Percentiles rank a stretch among this genome's conserved stretches.
Conservation (phyloP, 2,113 vertebrate genomes). For the Cheilinus undulatus region DNA sequence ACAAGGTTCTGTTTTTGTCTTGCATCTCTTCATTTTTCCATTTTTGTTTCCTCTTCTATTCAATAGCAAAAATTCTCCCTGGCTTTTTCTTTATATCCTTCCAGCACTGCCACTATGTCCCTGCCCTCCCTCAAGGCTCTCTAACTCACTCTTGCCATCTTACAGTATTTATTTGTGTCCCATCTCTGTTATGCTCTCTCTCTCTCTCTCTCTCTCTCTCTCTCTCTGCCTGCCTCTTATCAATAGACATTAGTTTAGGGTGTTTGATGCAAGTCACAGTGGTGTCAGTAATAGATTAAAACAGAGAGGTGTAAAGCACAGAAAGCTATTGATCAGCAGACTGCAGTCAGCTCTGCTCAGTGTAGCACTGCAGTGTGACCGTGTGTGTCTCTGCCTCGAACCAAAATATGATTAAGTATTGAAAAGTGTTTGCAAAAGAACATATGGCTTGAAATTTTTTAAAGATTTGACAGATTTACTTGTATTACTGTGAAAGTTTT, state of each 20-base stretch:
- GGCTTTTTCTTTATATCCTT: neutral
- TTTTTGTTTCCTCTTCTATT: neutral
- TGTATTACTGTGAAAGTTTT: too few relatives aligned
- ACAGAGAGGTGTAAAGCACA: slow-evolving; percentile 37
- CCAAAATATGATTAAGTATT: neutral
- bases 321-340: slow-evolving; percentile 48
- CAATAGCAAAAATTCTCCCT: neutral
- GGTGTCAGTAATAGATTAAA: slow-evolving; percentile 59
- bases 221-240: slow-evolving; percentile 22
- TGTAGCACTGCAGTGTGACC: slow-evolving; percentile 22
- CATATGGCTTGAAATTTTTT: too few relatives aligned
- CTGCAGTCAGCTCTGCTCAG: slow-evolving; percentile 29
- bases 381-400: neutral
- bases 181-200: neutral
- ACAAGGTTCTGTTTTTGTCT: neutral
- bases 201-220: neutral
- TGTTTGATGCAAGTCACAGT: slow-evolving; percentile 49
- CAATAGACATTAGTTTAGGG: slow-evolving; percentile 48
- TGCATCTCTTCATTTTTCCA: neutral
- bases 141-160: neutral
- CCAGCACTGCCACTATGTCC: neutral
- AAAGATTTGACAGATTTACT: too few relatives aligned
- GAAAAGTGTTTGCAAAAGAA: neutral
- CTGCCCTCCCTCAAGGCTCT: neutral
- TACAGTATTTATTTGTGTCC: slow-evolving; percentile 6